Evolutionary conservation across 2,797 vertebrate genomes (phyloP).

Genomic region (Melanogrammus aeglefinus): DNA sequence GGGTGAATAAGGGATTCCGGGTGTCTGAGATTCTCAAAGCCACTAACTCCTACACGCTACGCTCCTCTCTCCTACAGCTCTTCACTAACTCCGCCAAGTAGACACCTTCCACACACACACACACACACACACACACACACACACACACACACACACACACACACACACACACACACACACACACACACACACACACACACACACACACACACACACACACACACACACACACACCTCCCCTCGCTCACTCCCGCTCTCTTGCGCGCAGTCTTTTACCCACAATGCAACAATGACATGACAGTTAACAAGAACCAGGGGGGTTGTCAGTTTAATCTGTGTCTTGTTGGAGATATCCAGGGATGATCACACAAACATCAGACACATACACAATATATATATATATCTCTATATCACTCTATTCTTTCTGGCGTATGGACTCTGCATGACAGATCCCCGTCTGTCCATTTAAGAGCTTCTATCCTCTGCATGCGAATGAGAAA

Average conservation of each 20-base stretch:
- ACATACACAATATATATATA: neutral
- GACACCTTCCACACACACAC: conserved; percentile 14
- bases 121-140: neutral
- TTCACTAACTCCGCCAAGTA: conserved; percentile 74
- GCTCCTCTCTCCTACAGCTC: conserved; percentile 68
- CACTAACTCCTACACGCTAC: conserved; percentile 60
- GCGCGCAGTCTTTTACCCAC: neutral
- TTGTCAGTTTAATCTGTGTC: conserved; percentile 1
- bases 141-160: neutral
- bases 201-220: neutral
- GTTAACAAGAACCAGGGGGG: conserved; percentile 1
- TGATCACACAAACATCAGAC: neutral
- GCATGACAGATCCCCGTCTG: neutral
- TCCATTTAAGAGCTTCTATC: conserved; percentile 32
- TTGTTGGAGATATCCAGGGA: neutral
- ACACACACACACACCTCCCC: neutral
- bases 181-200: neutral
- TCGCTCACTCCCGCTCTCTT: neutral
- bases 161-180: neutral
- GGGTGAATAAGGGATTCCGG: conserved; percentile 82
- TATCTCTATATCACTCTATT: neutral
- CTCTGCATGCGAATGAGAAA: conserved; percentile 50
- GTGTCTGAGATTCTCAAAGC: conserved; percentile 77
- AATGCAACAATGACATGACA: neutral
- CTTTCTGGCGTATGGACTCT: neutral